Base-by-base conservation (phyloP, 2,113 vertebrate species). In the Poeciliopsis occidentalis region DNA sequence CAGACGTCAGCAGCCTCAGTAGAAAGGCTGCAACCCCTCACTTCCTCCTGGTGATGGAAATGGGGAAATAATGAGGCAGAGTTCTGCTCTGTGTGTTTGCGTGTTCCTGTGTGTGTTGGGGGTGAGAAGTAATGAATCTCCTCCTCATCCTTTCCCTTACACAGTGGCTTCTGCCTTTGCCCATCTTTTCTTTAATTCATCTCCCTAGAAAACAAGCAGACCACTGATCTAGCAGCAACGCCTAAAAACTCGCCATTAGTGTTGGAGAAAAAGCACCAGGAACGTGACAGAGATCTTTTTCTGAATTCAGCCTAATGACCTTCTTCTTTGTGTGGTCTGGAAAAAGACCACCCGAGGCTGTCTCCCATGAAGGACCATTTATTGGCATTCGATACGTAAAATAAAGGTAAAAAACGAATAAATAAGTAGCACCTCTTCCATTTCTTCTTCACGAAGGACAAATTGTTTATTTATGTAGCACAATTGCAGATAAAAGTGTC, bases 21-120 rank as follows among this genome's bases (percentile, higher is more conserved):
- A 78, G 79, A 64, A 60, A 82, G 71, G 71, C 76, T 71, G 74
- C 81, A 91, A 79, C 69, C 82, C 73, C 67, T 79, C 76, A 86
- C 89, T 88, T 92, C 57, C 85, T 39, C 82, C 73, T 0, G 1
- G 60, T 72, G 78, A 85, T 87, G 84, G 64, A 86, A 87, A 92
- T 92, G 85, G 90, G 88, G 66, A 91, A 90, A 93, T 92, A 92
- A 92, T 66, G 75, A 94, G 82, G 75, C 69, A 76, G 57, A 29
- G 69, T 87, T 83, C 75, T 60, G 27, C 47, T 88, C 6, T 67
- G 7, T 69, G 32, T 67, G 75, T 77, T 64, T 73, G 64, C 66
- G 51, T 75, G 30, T 71, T 37, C 11, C 44, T 57, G 41, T 76
- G n/a, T 71, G 64, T 67, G 37, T 67, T 51, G 13, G 29, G 73